phyloP scores from a whole-genome alignment of 2,797 vertebrate species.

The Gouania willdenowi region DNA sequence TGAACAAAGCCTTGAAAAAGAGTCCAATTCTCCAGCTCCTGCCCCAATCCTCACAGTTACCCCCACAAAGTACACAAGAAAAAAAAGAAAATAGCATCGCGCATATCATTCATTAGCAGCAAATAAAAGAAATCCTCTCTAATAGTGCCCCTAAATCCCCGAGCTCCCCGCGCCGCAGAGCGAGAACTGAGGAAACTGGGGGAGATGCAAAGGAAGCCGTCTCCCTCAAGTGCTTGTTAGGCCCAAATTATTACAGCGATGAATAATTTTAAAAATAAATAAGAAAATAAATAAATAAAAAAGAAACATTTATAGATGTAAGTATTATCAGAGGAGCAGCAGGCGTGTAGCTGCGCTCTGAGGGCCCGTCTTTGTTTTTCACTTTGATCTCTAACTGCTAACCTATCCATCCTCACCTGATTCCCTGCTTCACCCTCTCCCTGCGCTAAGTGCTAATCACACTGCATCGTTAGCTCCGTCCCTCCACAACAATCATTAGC shows the following conservation, averaged over 20 bases:
- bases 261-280: slow-evolving; percentile 83
- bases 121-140: slow-evolving; percentile 86
- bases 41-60: slow-evolving; percentile 63
- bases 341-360: slow-evolving; percentile 72
- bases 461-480: slow-evolving; percentile 48
- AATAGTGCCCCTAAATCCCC: slow-evolving; percentile 80
- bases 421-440: slow-evolving; percentile 56
- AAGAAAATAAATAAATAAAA: slow-evolving; percentile 80
- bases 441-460: slow-evolving; percentile 61
- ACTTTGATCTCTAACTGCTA: slow-evolving; percentile 81
- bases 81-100: slow-evolving; percentile 69
- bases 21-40: slow-evolving; percentile 68
- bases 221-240: slow-evolving; percentile 96
- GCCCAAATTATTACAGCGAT: slow-evolving; percentile 84
- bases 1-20: slow-evolving; percentile 73
- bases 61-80: slow-evolving; percentile 70
- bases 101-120: slow-evolving; percentile 83
- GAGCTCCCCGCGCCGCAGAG: slow-evolving; percentile 79
- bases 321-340: slow-evolving; percentile 73
- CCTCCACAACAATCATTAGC: slow-evolving; percentile 60
- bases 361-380: slow-evolving; percentile 71
- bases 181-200: slow-evolving; percentile 67
- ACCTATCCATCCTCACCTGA: slow-evolving; percentile 72
- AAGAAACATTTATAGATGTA: slow-evolving; percentile 81
- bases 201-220: slow-evolving; percentile 75